phyloP scores from a whole-genome alignment of 2,888 invertebrate genomes.

The Psococerastis gibbosa region DNA sequence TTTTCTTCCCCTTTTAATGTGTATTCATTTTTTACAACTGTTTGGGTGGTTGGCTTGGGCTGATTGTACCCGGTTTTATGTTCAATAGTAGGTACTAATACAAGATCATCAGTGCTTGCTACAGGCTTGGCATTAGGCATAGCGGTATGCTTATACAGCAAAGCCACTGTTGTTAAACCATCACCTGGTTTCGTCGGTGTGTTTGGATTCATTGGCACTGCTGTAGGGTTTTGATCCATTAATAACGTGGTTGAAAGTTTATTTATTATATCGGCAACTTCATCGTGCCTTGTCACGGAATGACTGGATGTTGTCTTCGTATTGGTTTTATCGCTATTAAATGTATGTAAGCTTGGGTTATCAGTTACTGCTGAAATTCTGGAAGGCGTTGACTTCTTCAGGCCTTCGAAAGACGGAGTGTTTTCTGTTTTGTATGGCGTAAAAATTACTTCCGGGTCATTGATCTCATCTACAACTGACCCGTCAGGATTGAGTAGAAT shows the following conservation, averaged over 20 bases:
- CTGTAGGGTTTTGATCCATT: not conserved
- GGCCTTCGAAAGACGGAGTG: slow-evolving; percentile 2
- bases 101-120: slow-evolving; percentile 21
- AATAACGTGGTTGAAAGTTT: not conserved
- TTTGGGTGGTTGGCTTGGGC: slow-evolving; percentile 12
- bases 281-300: not conserved
- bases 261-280: not conserved
- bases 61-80: slow-evolving; percentile 15
- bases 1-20: not conserved
- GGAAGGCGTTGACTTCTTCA: not conserved
- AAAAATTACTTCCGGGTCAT: slow-evolving; percentile 26
- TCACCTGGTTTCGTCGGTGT: slow-evolving; percentile 13
- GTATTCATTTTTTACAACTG: slow-evolving; percentile 12
- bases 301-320: not conserved
- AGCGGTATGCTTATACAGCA: not conserved
- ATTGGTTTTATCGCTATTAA: not conserved
- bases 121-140: not conserved
- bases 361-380: not conserved
- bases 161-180: not conserved
- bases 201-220: no score
- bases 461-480: slow-evolving; percentile 23
- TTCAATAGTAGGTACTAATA: slow-evolving; percentile 25
- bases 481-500: slow-evolving; percentile 28
- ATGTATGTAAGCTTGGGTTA: not conserved
- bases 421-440: slow-evolving; percentile 17